Percentiles rank a stretch among this genome's conserved stretches.
Conservation (phyloP, 2,888 invertebrate species). For the Perithous albicinctus region DNA sequence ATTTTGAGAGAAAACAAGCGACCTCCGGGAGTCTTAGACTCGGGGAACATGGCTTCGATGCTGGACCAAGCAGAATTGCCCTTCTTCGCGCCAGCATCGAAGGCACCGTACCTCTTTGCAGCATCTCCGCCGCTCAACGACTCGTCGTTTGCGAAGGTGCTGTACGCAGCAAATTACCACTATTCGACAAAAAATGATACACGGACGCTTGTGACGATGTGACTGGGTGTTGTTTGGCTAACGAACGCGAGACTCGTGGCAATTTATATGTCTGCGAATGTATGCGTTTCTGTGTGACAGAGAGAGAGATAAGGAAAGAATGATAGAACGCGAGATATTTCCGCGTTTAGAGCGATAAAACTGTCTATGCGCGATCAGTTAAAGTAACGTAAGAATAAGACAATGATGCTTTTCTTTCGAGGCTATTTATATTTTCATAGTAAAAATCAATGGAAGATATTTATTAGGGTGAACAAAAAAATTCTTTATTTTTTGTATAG, state of each 20-base stretch:
- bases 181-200: conserved; percentile 91
- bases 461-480: no score
- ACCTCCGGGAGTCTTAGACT: conserved; percentile 81
- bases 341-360: conserved; percentile 2
- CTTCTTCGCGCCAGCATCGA: conserved; percentile 82
- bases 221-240: neutral
- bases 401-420: neutral
- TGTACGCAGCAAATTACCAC: conserved; percentile 93
- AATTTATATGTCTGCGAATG: conserved; percentile 46
- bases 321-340: conserved; percentile 29
- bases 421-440: conserved; percentile 9
- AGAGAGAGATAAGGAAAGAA: conserved; percentile 36
- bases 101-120: conserved; percentile 85
- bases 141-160: conserved; percentile 94
- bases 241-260: conserved; percentile 1
- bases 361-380: neutral
- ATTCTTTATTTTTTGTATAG: no score
- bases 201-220: conserved; percentile 32
- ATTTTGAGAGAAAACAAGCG: conserved; percentile 91
- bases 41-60: conserved; percentile 77
- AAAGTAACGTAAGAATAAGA: neutral
- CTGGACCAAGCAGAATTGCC: conserved; percentile 79
- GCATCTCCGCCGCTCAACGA: conserved; percentile 87
- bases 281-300: conserved; percentile 34
- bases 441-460: neutral